phyloP scores from a whole-genome alignment of 2,888 invertebrate species.

The Idaea straminata region DNA sequence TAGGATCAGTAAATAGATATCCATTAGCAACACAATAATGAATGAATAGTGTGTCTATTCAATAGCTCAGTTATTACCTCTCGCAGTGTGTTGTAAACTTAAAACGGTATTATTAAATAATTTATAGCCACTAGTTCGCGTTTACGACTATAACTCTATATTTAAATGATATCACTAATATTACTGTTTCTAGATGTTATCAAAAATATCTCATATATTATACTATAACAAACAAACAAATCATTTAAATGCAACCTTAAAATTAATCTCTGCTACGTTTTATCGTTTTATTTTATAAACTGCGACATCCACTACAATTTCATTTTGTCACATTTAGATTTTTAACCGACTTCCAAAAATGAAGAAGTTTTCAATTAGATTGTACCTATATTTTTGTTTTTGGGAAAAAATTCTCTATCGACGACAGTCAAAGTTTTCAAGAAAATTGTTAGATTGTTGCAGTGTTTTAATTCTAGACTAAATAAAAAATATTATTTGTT shows the following conservation, averaged over 20 bases:
- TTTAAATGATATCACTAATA: neutral
- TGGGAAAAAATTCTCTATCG: too few species aligned
- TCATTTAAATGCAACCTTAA: neutral
- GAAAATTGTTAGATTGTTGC: too few species aligned
- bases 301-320: neutral
- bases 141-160: conserved; percentile 9
- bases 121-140: conserved; percentile 14
- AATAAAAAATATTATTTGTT: too few species aligned
- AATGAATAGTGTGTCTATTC: conserved; percentile 40
- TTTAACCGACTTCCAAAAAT: neutral
- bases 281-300: conserved; percentile 25
- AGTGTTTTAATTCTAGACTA: too few species aligned
- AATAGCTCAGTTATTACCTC: conserved; percentile 38
- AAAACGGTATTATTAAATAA: conserved; percentile 19
- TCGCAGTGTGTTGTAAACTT: conserved; percentile 15
- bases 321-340: neutral
- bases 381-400: too few species aligned
- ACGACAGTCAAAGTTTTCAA: too few species aligned
- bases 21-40: conserved; percentile 56
- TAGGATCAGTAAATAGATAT: conserved; percentile 62
- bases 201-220: neutral
- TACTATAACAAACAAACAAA: neutral
- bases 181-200: neutral
- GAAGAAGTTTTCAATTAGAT: too few species aligned
- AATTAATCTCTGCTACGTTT: conserved; percentile 13